A percentile compares a stretch with the other conserved stretches of the same genome.
Evolutionary conservation across 2,888 invertebrate genomes (phyloP).

Genomic region (Drosophila peninsularis): DNA sequence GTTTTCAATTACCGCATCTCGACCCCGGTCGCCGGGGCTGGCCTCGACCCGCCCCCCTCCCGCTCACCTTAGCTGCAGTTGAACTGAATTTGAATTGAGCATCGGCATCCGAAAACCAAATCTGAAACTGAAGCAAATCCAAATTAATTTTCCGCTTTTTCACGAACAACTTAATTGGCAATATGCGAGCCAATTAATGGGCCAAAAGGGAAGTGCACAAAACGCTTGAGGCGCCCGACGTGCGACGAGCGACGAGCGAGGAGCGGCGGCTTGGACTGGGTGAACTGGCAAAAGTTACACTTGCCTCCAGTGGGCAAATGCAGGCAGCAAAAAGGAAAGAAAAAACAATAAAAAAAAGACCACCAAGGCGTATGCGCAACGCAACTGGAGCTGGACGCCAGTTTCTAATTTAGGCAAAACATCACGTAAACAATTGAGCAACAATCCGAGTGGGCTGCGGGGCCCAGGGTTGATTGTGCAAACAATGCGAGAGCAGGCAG

Average conservation of each 20-base stretch:
- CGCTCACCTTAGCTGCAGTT: neutral
- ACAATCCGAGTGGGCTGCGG: slow-evolving; percentile 45
- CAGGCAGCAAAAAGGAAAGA: neutral
- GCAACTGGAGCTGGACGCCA: slow-evolving; percentile 33
- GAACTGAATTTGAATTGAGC: slow-evolving; percentile 34
- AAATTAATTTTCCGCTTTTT: slow-evolving; percentile 77
- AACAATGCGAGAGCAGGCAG: slow-evolving; percentile 38
- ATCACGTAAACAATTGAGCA: slow-evolving; percentile 80
- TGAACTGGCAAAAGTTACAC: slow-evolving; percentile 57
- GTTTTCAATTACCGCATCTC: slow-evolving; percentile 71
- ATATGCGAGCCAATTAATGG: slow-evolving; percentile 75
- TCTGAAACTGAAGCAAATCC: slow-evolving; percentile 56
- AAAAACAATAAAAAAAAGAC: slow-evolving; percentile 14
- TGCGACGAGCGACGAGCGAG: slow-evolving; percentile 1
- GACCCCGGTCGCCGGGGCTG: slow-evolving; percentile 38
- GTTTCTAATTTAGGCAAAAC: slow-evolving; percentile 76
- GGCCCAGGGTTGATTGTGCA: slow-evolving; percentile 41
- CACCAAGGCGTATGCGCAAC: slow-evolving; percentile 55
- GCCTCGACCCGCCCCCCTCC: slow-evolving; percentile 8
- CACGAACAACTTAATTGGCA: slow-evolving; percentile 71
- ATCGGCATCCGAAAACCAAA: slow-evolving; percentile 33
- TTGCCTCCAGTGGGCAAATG: slow-evolving; percentile 39
- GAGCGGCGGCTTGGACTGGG: neutral
- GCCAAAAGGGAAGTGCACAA: slow-evolving; percentile 36
- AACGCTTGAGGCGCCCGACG: slow-evolving; percentile 41